Conservation (phyloP, 1,140 invertebrate species). For the Drosophila fuyamai region DNA sequence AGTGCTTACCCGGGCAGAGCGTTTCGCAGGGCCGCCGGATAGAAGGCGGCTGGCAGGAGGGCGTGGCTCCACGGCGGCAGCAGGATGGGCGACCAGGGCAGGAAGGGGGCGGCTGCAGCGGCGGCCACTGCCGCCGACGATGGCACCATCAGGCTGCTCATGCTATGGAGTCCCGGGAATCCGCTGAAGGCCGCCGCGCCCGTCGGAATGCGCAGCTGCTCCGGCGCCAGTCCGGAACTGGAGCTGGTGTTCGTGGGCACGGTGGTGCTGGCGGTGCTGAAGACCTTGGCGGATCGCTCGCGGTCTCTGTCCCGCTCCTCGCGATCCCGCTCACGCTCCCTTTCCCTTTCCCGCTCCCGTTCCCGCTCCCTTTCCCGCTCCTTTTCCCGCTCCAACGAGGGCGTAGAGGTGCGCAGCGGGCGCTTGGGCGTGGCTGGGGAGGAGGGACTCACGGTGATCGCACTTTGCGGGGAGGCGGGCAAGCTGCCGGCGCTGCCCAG, state of each 20-base stretch:
- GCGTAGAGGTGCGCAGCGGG: conserved; percentile 73
- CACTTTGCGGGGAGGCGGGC: conserved; percentile 74
- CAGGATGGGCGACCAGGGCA: conserved; percentile 87
- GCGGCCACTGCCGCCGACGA: conserved; percentile 85
- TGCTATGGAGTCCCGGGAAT: conserved; percentile 73
- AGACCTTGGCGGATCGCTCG: conserved; percentile 32
- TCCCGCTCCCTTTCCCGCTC: conserved; percentile 27
- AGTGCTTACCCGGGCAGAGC: conserved; percentile 86
- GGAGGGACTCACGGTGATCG: conserved; percentile 51
- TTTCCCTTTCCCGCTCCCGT: conserved; percentile 11
- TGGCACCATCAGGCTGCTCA: conserved; percentile 85
- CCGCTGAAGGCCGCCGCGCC: conserved; percentile 79
- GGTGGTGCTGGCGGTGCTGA: conserved; percentile 71
- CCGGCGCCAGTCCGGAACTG: conserved; percentile 45
- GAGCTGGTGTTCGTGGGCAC: conserved; percentile 68
- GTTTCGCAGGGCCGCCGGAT: conserved; percentile 86
- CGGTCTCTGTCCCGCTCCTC: conserved; percentile 29
- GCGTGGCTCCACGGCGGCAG: conserved; percentile 87
- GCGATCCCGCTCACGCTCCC: conserved; percentile 15
- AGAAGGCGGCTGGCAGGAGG: conserved; percentile 85
- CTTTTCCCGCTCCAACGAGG: conserved; percentile 43
- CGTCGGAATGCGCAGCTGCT: conserved; percentile 76
- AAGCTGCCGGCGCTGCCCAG: conserved; percentile 65
- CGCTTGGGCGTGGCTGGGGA: conserved; percentile 60
- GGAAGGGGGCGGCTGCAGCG: conserved; percentile 85